Evolutionary conservation across 2,797 vertebrate genomes (phyloP).

Genomic region (Scyliorhinus canicula): DNA sequence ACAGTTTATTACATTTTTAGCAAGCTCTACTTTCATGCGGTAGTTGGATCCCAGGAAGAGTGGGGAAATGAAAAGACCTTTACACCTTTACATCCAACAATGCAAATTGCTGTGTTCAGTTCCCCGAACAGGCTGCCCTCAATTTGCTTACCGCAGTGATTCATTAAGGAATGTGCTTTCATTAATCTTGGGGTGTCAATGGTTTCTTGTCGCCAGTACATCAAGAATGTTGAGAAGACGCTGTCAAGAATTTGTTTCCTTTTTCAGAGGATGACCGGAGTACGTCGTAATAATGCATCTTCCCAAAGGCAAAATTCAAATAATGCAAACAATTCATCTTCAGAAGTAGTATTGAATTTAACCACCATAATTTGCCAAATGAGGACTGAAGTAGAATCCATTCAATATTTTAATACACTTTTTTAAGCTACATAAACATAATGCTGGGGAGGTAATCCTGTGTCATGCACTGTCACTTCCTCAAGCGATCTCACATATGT

Average conservation of each 20-base stretch:
- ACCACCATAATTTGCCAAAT: background rate
- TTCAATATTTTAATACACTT: background rate
- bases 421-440: background rate
- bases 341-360: background rate
- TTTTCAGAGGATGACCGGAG: background rate
- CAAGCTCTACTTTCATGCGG: background rate
- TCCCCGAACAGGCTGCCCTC: background rate
- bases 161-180: background rate
- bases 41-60: too few species aligned
- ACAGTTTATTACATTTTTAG: background rate
- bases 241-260: background rate
- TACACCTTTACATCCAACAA: background rate
- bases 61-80: background rate
- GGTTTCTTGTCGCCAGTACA: background rate
- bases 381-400: background rate
- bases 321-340: background rate
- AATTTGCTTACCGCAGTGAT: background rate
- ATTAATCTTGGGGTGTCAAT: background rate
- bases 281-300: too few species aligned
- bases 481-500: background rate
- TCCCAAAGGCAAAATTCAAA: background rate
- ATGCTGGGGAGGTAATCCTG: background rate
- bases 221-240: background rate
- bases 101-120: background rate
- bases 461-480: background rate